Evolutionary conservation across 2,797 vertebrate species (phyloP), one percentile per base, ranked within the genome.

Genomic region (Neomorphus geoffroyi): DNA sequence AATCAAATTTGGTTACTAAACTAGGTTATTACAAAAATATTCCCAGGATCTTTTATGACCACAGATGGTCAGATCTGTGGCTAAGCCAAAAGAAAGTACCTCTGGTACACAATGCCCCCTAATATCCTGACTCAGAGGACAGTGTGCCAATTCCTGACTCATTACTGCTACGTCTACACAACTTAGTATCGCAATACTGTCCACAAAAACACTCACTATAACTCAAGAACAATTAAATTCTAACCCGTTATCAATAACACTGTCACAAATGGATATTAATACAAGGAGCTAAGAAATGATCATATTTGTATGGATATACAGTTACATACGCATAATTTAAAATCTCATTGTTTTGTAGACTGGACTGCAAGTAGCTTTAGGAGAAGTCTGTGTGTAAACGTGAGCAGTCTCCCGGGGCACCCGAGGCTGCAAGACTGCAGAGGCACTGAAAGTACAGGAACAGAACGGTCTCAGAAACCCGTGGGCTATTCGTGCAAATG

Each of bases 41-140:
- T 96, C 94, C 92, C 93, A 94, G 88, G 92, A 93, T 88, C 60
- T 95, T 94, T 96, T 92, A 93, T 95, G 87, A 93, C 94, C 85
- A 94, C 94, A 96, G 94, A 92, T 95, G 95, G 95, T 93, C 93
- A 96, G 53, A 64, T 86, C 90, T 62, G 71, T 6, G 2, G 67
- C 46, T 88, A 95, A 81, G 88, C 94, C 95, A 95, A 77, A 92
- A 84, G 77, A 84, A 93, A 94, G 83, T 84, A 96, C 87, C 88
- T 84, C 87, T 95, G 82, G 85, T 91, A 90, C 91, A 90, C 45
- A 92, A 87, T 94, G 80, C 64, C 90, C 86, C 37, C 85, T 92
- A 79, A 90, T 87, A 95, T 89, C 75, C 79, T 96, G 80, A 96
- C 81, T 95, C 93, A 92, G 73, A 93, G 61, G 78, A 94, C 70